Conservation (phyloP, 2,113 vertebrate species). For the Antigone vipio region DNA sequence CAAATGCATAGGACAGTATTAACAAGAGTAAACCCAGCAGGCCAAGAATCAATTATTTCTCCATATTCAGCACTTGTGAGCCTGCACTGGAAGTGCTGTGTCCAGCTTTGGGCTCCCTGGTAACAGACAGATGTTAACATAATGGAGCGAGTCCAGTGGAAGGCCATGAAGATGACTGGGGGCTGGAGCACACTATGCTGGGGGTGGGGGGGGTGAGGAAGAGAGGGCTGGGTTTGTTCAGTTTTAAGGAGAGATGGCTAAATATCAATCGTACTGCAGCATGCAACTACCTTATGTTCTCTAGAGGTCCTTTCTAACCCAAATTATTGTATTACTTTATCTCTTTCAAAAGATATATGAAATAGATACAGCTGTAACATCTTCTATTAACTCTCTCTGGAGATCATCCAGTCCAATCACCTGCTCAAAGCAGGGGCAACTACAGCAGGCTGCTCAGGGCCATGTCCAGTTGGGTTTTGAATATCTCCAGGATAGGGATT, state of each 20-base stretch:
- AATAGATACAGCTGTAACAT: not conserved
- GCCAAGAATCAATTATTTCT: not conserved
- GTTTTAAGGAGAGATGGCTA: not conserved
- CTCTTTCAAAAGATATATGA: not conserved
- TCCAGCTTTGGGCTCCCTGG: not conserved
- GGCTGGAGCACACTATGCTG: not conserved
- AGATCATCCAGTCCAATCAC: not conserved
- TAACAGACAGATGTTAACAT: not conserved
- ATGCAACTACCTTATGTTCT: not conserved
- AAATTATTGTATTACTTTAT: not conserved
- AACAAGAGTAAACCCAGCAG: not conserved
- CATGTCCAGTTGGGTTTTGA: not conserved
- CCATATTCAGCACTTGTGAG: not conserved
- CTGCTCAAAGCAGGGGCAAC: not conserved
- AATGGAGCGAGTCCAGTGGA: not conserved
- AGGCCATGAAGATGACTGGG: not conserved
- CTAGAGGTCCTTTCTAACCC: not conserved
- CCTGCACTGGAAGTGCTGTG: not conserved
- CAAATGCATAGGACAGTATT: not conserved
- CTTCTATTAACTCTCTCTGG: not conserved
- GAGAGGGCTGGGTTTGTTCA: not conserved
- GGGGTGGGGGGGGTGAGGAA: accelerated
- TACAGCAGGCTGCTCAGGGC: not conserved
- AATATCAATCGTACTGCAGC: not conserved
- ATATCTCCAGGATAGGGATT: not conserved